These are phyloP conservation scores for Drosophila mauritiana DNA, from an alignment of 1,140 invertebrate species.

Conservation along the genomic window DNA sequence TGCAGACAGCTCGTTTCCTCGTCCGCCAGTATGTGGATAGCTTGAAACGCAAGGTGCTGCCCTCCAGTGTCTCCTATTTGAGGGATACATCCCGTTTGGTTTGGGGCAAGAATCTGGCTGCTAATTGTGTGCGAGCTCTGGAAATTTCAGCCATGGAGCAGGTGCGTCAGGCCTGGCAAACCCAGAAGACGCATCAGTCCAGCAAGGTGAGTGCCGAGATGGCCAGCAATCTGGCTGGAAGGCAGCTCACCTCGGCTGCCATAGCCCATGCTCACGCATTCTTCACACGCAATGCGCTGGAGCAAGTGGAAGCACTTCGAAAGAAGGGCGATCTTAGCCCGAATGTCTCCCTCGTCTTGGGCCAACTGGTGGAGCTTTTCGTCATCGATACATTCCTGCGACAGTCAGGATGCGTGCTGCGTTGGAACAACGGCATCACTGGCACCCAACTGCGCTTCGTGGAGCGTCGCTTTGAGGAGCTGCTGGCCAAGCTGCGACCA, in stretches of 20 bases:
- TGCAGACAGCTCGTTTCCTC: conserved; percentile 94
- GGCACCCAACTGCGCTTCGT: conserved; percentile 87
- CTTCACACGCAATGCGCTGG: conserved; percentile 88
- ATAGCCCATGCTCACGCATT: conserved; percentile 91
- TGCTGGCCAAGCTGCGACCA: conserved; percentile 89
- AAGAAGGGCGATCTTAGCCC: conserved; percentile 84
- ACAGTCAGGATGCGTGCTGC: conserved; percentile 90
- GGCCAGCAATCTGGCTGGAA: conserved; percentile 93
- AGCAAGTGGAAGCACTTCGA: conserved; percentile 85
- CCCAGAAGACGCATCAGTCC: conserved; percentile 85
- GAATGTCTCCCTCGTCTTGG: conserved; percentile 87
- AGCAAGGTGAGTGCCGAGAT: conserved; percentile 87
- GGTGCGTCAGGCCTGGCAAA: conserved; percentile 87
- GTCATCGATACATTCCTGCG: conserved; percentile 90
- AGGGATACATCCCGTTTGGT: conserved; percentile 41
- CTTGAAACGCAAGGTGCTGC: conserved; percentile 87
- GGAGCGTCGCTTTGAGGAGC: conserved; percentile 88
- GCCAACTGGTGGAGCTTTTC: conserved; percentile 91
- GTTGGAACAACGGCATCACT: conserved; percentile 87
- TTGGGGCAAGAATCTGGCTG: conserved; percentile 48
- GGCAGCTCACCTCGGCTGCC: conserved; percentile 90
- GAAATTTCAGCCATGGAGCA: conserved; percentile 87
- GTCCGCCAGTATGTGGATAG: conserved; percentile 86
- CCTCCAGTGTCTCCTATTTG: conserved; percentile 82
- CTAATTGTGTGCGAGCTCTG: conserved; percentile 52